Evolutionary conservation across 2,113 vertebrate genomes (phyloP), one percentile per base, ranked within the genome.

Genomic region (Ariopsis seemanni): DNA sequence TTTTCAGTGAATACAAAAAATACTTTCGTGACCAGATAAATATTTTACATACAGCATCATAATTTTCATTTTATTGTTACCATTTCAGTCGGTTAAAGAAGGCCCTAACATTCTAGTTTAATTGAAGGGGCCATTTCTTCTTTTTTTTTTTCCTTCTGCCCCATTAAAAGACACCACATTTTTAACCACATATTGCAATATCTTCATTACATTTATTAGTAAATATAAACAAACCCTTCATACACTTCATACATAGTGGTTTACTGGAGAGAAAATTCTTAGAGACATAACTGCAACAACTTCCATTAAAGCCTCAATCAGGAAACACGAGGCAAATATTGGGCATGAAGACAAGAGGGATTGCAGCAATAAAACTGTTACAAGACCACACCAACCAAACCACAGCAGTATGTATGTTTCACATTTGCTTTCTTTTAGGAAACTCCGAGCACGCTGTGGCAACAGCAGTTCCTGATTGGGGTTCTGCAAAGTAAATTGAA

Each of bases 1-100:
- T 96, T 94, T 97, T 92, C 93, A 91, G 92, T 94, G 91, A 96
- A 96, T 96, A 96, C 96, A 96, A 97, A 97, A 96, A 96, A 96
- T 95, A 96, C 92, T 94, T 95, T 95, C 94, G 92, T 93, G 94
- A 94, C 91, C 94, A 95, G 95, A 96, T 96, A 95, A 95, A 95
- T 94, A 95, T 93, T 87, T 91, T 93, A 95, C 92, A 93, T 95
- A 96, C 87, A 93, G 91, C 92, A 93, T 95, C 84, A 93, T 88
- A 82, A 71, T 82, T 85, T 85, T 87, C 92, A 92, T 94, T 91
- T 93, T 84, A 90, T 86, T 84, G 58, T 93, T 93, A 94, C 92
- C 71, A 92, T 94, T 86, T 92, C 89, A 92, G 91, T 93, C 85
- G 90, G 90, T 94, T 92, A 93, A 94, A 93, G 93, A 93, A 93